Evolutionary conservation across 1,140 invertebrate species (phyloP).

Genomic region (Temnothorax nylanderi): DNA sequence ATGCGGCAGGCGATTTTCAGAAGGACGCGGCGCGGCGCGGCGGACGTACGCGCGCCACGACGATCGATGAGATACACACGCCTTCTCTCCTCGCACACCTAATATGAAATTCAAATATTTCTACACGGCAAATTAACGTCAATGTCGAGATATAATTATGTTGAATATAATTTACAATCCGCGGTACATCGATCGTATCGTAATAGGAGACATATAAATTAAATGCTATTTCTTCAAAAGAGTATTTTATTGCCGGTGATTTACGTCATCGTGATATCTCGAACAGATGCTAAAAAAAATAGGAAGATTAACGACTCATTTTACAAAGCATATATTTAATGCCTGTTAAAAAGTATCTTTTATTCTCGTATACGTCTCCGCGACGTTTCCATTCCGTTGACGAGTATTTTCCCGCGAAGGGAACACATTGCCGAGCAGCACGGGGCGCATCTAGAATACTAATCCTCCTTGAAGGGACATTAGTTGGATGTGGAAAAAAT

Average conservation of each 20-base stretch:
- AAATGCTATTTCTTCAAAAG: background rate
- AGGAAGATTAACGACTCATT: background rate
- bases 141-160: background rate
- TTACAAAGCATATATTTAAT: background rate
- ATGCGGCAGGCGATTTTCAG: background rate
- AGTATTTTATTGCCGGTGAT: background rate
- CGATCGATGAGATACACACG: conserved; percentile 6
- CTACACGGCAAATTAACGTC: background rate
- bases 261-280: background rate
- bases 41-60: background rate
- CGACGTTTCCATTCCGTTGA: background rate
- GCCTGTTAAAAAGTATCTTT: background rate
- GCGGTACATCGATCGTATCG: background rate
- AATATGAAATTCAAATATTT: conserved; percentile 44
- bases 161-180: conserved; percentile 19
- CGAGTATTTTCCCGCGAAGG: background rate
- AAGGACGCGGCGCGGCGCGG: background rate
- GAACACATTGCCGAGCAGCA: background rate
- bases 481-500: background rate
- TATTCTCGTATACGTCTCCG: background rate
- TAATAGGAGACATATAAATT: background rate
- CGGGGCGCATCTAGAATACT: no score
- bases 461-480: background rate
- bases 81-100: background rate
- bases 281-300: background rate